Conservation (phyloP, 1,140 invertebrate species). For the Polypedilum vanderplanki region DNA sequence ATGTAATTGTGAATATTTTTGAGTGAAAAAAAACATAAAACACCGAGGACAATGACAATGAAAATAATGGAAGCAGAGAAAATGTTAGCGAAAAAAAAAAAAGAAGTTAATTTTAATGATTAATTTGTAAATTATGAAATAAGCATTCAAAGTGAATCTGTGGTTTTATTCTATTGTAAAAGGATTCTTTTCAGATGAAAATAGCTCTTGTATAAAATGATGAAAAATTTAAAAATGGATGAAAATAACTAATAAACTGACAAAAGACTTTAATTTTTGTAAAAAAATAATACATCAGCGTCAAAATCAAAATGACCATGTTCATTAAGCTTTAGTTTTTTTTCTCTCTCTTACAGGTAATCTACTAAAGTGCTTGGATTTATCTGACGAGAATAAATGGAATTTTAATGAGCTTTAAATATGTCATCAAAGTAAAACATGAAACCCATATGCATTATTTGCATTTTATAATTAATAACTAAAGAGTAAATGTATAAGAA, state of each 20-base stretch:
- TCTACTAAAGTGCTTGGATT: too few species aligned
- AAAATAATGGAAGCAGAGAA: background rate
- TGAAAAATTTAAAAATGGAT: background rate
- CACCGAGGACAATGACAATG: slow-evolving; percentile 3
- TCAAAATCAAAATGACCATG: too few species aligned
- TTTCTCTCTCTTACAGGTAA: too few species aligned
- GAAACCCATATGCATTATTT: too few species aligned
- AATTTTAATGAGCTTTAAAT: too few species aligned
- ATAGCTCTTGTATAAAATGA: slow-evolving; percentile 24
- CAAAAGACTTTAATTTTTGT: slow-evolving; percentile 27
- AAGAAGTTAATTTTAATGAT: background rate
- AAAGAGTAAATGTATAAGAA: too few species aligned
- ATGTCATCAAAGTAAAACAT: too few species aligned
- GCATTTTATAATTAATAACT: too few species aligned
- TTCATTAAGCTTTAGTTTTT: too few species aligned
- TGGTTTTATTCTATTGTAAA: slow-evolving; percentile 22
- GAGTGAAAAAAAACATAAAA: background rate
- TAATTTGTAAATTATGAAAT: slow-evolving; percentile 17
- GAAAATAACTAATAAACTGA: slow-evolving; percentile 10
- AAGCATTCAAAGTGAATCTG: slow-evolving; percentile 28
- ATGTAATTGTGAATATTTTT: background rate
- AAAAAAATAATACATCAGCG: background rate
- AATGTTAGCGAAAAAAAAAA: background rate
- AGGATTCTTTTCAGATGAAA: background rate
- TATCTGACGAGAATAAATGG: too few species aligned